A percentile compares a stretch with the other conserved stretches of the same genome.
phyloP scores from a whole-genome alignment of 2,888 invertebrate species.

The Andricus quercusramuli region DNA sequence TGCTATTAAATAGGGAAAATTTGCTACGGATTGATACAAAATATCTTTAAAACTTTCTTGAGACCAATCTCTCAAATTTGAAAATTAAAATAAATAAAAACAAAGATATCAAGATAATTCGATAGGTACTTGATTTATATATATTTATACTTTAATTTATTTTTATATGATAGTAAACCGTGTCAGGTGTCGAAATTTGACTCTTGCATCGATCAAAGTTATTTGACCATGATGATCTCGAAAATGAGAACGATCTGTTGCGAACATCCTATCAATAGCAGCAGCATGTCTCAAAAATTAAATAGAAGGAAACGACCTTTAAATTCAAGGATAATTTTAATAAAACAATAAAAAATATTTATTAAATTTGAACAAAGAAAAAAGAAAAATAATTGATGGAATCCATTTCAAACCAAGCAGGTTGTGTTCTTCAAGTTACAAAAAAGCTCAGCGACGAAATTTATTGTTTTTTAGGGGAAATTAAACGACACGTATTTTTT shows the following conservation, averaged over 20 bases:
- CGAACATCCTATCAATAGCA: slow-evolving; percentile 58
- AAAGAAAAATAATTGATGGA: too few relatives aligned
- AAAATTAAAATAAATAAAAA: not conserved
- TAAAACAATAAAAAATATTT: not conserved
- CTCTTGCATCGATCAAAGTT: slow-evolving; percentile 55
- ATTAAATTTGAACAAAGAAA: not conserved
- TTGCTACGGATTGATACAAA: not conserved
- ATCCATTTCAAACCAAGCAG: too few relatives aligned
- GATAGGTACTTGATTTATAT: slow-evolving; percentile 65
- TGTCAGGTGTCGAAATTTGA: slow-evolving; percentile 71
- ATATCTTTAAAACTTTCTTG: not conserved
- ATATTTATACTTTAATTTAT: too few relatives aligned
- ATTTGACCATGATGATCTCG: slow-evolving; percentile 48
- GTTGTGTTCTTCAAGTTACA: too few relatives aligned
- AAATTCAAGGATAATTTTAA: too few relatives aligned
- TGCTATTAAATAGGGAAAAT: not conserved
- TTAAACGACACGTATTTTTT: too few relatives aligned
- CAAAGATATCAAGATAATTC: slow-evolving; percentile 22
- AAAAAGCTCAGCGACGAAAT: too few relatives aligned
- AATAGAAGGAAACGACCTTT: too few relatives aligned
- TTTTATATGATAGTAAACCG: slow-evolving; percentile 76
- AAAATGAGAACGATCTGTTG: slow-evolving; percentile 58
- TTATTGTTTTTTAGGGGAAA: too few relatives aligned
- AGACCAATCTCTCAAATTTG: not conserved
- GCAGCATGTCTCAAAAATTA: not conserved